phyloP scores from a whole-genome alignment of 2,797 vertebrate genomes.

The Cryptoprocta ferox region DNA sequence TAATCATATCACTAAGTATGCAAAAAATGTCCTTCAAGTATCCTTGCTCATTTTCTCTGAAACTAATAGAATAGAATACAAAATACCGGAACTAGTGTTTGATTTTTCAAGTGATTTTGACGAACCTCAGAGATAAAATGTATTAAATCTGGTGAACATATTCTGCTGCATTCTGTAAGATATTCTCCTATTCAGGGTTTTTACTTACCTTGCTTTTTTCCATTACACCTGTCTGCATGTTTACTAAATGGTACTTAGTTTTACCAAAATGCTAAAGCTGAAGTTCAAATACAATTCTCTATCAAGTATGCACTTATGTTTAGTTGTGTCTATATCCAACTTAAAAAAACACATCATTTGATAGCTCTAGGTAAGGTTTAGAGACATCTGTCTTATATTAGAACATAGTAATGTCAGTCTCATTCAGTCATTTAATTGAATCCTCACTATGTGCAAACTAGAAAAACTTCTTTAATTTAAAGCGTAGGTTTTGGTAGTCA shows the following conservation, averaged over 20 bases:
- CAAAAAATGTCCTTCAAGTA: not conserved
- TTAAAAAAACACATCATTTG: not conserved
- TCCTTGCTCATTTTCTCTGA: not conserved
- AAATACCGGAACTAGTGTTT: not conserved
- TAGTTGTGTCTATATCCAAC: not conserved
- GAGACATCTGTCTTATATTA: not conserved
- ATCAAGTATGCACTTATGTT: not conserved
- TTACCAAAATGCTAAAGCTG: not conserved
- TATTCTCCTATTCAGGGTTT: not conserved
- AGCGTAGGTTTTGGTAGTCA: not conserved
- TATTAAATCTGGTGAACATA: not conserved
- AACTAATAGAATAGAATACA: not conserved
- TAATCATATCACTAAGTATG: not conserved
- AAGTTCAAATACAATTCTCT: not conserved
- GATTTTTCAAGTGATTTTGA: not conserved
- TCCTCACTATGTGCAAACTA: not conserved
- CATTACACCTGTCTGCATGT: not conserved
- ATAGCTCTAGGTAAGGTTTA: not conserved
- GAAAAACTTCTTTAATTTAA: not conserved
- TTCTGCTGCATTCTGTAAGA: not conserved
- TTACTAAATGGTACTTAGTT: not conserved
- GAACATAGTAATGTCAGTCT: not conserved
- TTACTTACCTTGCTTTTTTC: not conserved
- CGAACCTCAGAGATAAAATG: not conserved
- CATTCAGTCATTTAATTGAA: not conserved